Base-by-base conservation (phyloP, 2,888 invertebrate species). In the Drosophila borborema region DNA sequence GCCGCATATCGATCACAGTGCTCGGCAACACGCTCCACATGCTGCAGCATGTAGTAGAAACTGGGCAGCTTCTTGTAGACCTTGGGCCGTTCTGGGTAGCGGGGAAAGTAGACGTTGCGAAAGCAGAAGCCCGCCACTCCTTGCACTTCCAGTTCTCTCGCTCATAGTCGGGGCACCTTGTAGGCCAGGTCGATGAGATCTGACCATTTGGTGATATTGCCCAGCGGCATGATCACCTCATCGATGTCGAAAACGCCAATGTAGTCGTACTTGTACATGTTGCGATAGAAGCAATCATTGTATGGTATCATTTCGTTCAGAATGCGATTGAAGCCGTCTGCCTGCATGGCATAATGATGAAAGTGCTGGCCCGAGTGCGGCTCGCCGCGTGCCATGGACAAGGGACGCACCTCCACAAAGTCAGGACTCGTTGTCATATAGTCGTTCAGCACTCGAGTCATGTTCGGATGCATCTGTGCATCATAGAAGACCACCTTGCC, bases 281-380 rank as follows among this genome's bases (percentile, higher is more conserved):
- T 97, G 89, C 97, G 96, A 94, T 98, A 98, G 70, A 98, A 95
- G 91, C 98, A 99, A 92, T 99, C 98, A 92, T 99, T 99, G 94
- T 98, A 98, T 8, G 98, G 98, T 84, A 98, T 97, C 76, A 99
- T 94, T 93, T 99, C 98, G 94, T 98, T 98, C 91, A 98, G 96
- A 18, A 98, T 94, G 92, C 98, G 98, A 93, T 98, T 96, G 86
- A 97, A 97, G 18, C 96, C 95, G 92, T 98, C 98, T 90, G 96
- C 96, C 59, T 95, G 96, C 67, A 98, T 94, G 90, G 97, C 98
- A 93, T 97, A 95, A 92, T 97, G 97, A 90, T 97, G 97, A 85
- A 98, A 96, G 2, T 96, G 95, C 0, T 96, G 97, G 18, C 96
- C 95, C n/a, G 96, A 95, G 92, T 98, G 98, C 0, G 98, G 98